Evolutionary conservation across 2,888 invertebrate species (phyloP), one percentile per base, ranked within the genome.

Genomic region (Gryllus longicercus): DNA sequence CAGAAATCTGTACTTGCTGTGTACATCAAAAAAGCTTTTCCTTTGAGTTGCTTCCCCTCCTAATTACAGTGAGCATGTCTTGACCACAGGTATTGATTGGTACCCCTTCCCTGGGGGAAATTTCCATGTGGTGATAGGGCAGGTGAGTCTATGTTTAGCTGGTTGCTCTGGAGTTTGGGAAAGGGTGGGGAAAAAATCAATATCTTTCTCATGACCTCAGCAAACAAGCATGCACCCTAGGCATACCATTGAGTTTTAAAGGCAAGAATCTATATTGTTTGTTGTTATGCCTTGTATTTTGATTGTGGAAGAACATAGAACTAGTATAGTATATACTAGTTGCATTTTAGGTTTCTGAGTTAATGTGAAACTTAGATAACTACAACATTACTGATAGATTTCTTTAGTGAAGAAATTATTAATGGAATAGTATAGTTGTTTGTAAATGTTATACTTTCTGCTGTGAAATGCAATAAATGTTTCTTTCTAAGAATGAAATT

Each of bases 111-210:
- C 63, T n/a, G 14, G 63, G n/a, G 63, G 63, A 63, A 63, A 63
- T 63, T 63, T 63, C 63, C 63, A 63, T 18, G 63, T 63, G 63
- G 12, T 18, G 63, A 18, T 63, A 63, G 63, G 63, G 63, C 63
- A 63, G 63, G 63, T 63, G 63, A 63, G 63, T 63, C 63, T 63
- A 63, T 63, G 63, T 63, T 63, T 63, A 63, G 63, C 63, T 63
- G 63, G 63, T 63, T 63, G 63, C 63, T 63, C 63, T 63, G 63
- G 63, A 63, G 63, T 63, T 63, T 63, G 14, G 63, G 63, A 14
- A n/a, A n/a, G 63, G 63, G 14, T 14, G 63, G 63, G 63, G n/a
- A 63, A 63, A 63, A 63, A 63, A 18, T n/a, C 14, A 63, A 18
- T 18, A 63, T n/a, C n/a, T 63, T 14, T 63, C n/a, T 63, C 63